Percentiles rank a stretch among this genome's conserved stretches.
phyloP scores from a whole-genome alignment of 2,888 invertebrate species.

The Stenoptilia bipunctidactyla region DNA sequence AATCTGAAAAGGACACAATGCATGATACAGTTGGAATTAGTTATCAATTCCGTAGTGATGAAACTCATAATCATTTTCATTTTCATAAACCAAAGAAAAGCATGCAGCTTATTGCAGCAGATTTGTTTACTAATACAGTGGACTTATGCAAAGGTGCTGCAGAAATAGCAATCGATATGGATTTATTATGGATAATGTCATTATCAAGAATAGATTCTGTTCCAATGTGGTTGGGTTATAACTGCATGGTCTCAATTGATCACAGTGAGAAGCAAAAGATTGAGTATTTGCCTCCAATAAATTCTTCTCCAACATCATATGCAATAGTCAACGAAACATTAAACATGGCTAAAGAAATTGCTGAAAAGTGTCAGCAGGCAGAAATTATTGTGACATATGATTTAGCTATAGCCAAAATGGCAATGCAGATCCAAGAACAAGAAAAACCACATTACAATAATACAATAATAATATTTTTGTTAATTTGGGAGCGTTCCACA shows the following conservation, averaged over 20 bases:
- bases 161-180: conserved; percentile 14
- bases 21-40: conserved; percentile 14
- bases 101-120: conserved; percentile 15
- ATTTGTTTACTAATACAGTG: conserved; percentile 5
- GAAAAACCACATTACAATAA: conserved; percentile 19
- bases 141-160: conserved; percentile 7
- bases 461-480: conserved; percentile 21
- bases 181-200: conserved; percentile 16
- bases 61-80: conserved; percentile 13
- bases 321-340: conserved; percentile 21
- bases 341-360: conserved; percentile 15
- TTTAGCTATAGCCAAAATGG: conserved; percentile 25
- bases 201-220: conserved; percentile 16
- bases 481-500: conserved; percentile 24
- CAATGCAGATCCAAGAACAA: conserved; percentile 21
- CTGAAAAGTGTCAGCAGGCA: conserved; percentile 19
- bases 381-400: conserved; percentile 25
- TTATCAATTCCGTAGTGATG: conserved; percentile 18
- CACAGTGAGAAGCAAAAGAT: conserved; percentile 20
- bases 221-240: conserved; percentile 14
- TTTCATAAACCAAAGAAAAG: no score
- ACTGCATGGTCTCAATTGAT: conserved; percentile 17
- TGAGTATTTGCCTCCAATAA: conserved; percentile 23
- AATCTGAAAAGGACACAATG: conserved; percentile 13
- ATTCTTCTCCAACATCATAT: conserved; percentile 19